Evolutionary conservation across 2,888 invertebrate species (phyloP), one percentile per base, ranked within the genome.

Genomic region (Drosophila diplacantha): DNA sequence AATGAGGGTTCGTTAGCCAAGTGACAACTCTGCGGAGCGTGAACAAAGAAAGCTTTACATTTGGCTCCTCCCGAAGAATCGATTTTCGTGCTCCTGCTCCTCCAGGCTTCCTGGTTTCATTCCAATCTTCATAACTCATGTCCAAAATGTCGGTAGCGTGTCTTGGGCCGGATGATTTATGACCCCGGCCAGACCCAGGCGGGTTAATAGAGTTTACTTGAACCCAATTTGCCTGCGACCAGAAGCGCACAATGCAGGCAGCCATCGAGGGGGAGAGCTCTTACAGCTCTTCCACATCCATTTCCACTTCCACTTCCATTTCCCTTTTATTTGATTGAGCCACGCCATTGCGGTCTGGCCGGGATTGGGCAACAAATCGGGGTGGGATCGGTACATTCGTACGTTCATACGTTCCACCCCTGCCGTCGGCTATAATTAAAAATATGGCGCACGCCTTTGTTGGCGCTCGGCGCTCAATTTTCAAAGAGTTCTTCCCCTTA

Each of bases 131-230:
- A 67, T 73, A 77, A 65, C 53, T 72, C 60, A 73, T 65, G 37
- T 57, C 49, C 44, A 41, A 55, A 52, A 55, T 53, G 50, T 69
- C 54, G 60, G 51, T 74, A 55, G 74, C 72, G 69, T 73, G 79
- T 57, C 54, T 47, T 67, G 11, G 58, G 22, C 22, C 43, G 56
- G 37, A 76, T 70, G 71, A 81, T 73, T 80, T 75, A 81, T 83
- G 73, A 64, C 51, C 70, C 47, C 43, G 51, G n/a, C 29, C 34
- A 69, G 54, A 38, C 20, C 12, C 12, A 26, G 52, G 69, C 72
- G 81, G 85, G 84, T 85, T 86, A 84, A 75, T 61, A 75, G 73
- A 75, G 77, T 83, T 83, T 73, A 68, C 75, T 74, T 74, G 73
- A 84, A 83, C 78, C 74, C 83, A 75, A 80, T 83, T 79, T 75